Evolutionary conservation across 2,113 vertebrate species (phyloP), one percentile per base, ranked within the genome.

Genomic region (Lipophrys pholis): DNA sequence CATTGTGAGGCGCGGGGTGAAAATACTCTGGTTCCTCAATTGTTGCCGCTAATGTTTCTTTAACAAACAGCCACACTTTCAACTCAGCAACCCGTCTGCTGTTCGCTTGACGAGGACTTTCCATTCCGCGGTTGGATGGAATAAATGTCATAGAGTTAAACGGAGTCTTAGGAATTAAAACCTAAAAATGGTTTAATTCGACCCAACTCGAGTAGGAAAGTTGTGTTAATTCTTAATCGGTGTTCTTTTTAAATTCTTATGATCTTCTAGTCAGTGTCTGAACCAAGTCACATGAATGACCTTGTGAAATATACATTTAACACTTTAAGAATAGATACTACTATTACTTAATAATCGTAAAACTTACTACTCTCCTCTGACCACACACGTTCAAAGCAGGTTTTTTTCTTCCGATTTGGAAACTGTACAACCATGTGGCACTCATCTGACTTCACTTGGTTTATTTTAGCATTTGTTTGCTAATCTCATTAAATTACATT

Each of bases 71-170:
- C 65, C 70, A 60, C 17, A n/a, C 38, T 70, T 51, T 55, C 17
- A 46, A 6, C n/a, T 69, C 68, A 56, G 59, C 56, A 17, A 30
- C 46, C 76, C 12, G 17, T 60, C 59, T 57, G 70, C n/a, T 46
- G 62, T 68, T 14, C 52, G 17, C 12, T 49, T n/a, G n/a, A 68
- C 48, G 17, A 68, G 60, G 45, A 71, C 60, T 86, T 86, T 76
- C 73, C 79, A 43, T 43, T 72, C 36, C 65, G n/a, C 14, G 21
- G 7, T 66, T 54, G 21, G n/a, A 57, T 2, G 8, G 9, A 53
- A 48, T 6, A 41, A 17, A 61, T 67, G 63, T 73, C 67, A 58
- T 54, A 38, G 49, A 58, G 8, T 78, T 36, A 54, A 55, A 41
- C 14, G 6, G 63, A 40, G 70, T 58, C 53, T 78, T 39, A 60